Evolutionary conservation across 64 coral and sea anemone genomes (phyloP).

Genomic region (Actinia equina): DNA sequence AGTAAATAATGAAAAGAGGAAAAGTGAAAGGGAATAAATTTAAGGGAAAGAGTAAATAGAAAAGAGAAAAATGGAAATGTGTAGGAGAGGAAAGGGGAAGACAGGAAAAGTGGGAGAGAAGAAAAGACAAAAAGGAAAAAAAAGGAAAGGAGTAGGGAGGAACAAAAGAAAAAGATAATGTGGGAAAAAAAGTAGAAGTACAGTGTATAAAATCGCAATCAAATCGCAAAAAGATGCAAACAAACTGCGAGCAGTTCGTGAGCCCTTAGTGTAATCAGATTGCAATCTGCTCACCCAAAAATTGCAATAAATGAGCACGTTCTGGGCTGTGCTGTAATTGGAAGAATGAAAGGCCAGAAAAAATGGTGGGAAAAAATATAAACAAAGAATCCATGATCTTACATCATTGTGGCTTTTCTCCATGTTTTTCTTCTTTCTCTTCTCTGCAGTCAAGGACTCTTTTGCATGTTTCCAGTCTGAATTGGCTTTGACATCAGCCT

Average conservation of each 20-base stretch:
- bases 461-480: slow-evolving; percentile 97
- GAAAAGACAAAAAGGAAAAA: too few species aligned
- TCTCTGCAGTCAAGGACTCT: slow-evolving; percentile 64
- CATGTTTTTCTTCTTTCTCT: slow-evolving; percentile 85
- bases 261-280: too few species aligned
- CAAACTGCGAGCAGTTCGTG: too few species aligned
- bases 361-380: not conserved
- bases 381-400: slow-evolving; percentile 17
- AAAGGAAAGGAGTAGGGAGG: not conserved
- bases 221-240: too few species aligned
- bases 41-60: not conserved
- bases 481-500: slow-evolving; percentile 97
- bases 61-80: not conserved
- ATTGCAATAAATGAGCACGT: too few species aligned
- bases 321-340: too few species aligned
- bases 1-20: not conserved
- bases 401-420: slow-evolving; percentile 77
- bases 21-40: not conserved
- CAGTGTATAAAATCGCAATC: too few species aligned
- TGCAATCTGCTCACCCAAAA: too few species aligned
- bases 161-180: not conserved
- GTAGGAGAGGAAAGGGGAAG: not conserved
- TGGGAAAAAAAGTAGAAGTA: not conserved
- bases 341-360: too few species aligned
- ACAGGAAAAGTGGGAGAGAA: not conserved